Evolutionary conservation across 2,888 invertebrate genomes (phyloP).

Genomic region (Sicus ferrugineus): DNA sequence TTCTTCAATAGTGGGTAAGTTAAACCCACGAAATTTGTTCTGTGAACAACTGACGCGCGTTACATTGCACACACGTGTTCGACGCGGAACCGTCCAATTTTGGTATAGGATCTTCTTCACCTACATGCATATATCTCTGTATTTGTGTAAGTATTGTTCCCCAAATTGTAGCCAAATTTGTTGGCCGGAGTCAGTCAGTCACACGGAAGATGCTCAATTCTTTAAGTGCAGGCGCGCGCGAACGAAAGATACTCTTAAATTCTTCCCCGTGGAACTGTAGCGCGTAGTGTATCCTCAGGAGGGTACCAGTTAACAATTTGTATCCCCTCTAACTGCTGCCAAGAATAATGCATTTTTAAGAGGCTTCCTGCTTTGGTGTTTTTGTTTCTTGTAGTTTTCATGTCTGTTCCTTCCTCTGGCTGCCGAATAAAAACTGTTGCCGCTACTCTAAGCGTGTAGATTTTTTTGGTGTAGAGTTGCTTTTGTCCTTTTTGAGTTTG

Average conservation of each 20-base stretch:
- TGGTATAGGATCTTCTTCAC: conserved; percentile 1
- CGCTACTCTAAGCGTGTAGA: conserved; percentile 11
- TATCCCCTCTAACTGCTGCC: conserved; percentile 23
- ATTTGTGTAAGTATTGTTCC: conserved; percentile 9
- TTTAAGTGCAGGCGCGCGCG: conserved; percentile 13
- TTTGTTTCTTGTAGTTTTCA: conserved; percentile 10
- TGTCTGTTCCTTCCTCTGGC: conserved; percentile 15
- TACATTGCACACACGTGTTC: conserved; percentile 44
- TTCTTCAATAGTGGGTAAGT: no score
- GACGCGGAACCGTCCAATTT: not conserved
- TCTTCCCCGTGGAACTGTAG: not conserved
- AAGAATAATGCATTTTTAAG: conserved; percentile 34
- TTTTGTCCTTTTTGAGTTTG: conserved; percentile 10
- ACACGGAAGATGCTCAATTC: conserved; percentile 8
- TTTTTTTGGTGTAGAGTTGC: not conserved
- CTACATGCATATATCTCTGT: not conserved
- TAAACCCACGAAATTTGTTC: not conserved
- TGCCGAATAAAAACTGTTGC: conserved; percentile 24
- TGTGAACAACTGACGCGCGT: conserved; percentile 43
- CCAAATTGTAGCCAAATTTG: conserved; percentile 4
- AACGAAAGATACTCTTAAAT: not conserved
- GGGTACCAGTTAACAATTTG: conserved; percentile 15
- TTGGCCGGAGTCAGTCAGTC: conserved; percentile 4
- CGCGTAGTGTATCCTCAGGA: conserved; percentile 5
- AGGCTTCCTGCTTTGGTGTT: conserved; percentile 34